Percentiles rank a stretch among this genome's conserved stretches.
phyloP scores from a whole-genome alignment of 2,888 invertebrate species.

The Conus canariensis region DNA sequence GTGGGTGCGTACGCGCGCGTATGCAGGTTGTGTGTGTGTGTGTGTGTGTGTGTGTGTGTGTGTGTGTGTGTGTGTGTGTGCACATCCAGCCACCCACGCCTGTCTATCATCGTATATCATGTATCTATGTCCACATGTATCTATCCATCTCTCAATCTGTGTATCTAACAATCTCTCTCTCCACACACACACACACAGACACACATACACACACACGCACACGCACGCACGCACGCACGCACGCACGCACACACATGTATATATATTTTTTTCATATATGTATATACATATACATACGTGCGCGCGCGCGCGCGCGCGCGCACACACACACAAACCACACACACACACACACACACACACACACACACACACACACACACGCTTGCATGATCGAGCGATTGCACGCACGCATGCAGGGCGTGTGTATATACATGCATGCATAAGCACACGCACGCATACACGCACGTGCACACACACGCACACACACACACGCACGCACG shows the following conservation, averaged over 20 bases:
- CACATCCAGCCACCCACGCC: too few relatives aligned
- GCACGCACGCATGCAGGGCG: background rate
- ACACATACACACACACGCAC: background rate
- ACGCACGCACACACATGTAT: background rate
- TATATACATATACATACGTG: too few relatives aligned
- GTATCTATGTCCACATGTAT: background rate
- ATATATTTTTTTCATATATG: too few relatives aligned
- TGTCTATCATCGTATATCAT: too few relatives aligned
- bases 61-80: conserved; percentile 18
- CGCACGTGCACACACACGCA: background rate
- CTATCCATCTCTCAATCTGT: background rate
- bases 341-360: conserved; percentile 12
- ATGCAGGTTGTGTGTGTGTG: background rate
- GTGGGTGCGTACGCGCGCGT: background rate
- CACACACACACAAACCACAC: too few relatives aligned
- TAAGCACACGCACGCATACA: background rate
- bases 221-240: background rate
- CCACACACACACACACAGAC: conserved; percentile 8
- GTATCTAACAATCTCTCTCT: background rate
- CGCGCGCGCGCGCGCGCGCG: too few relatives aligned
- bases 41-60: background rate
- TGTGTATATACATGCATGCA: background rate
- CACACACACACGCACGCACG: background rate
- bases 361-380: conserved; percentile 3
- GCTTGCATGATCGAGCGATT: background rate